Conservation (phyloP, 2,797 vertebrate species). For the Halcyon smyrnensis region DNA sequence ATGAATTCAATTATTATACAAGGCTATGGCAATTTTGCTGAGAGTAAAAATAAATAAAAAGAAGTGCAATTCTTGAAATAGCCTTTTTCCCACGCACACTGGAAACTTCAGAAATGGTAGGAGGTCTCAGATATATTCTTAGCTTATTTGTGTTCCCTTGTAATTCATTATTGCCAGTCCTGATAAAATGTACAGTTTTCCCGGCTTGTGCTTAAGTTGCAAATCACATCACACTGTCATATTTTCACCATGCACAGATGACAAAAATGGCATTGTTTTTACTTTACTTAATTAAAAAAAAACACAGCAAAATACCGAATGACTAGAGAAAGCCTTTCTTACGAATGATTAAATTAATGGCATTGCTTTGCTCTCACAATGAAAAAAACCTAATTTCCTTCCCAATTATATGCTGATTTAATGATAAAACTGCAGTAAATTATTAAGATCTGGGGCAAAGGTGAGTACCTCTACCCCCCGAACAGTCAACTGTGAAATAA, state of each 20-base stretch:
- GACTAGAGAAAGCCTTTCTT: constrained; percentile 56
- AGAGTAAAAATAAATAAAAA: constrained; percentile 11
- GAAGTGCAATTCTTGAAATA: constrained; percentile 32
- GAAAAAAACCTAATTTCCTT: constrained; percentile 70
- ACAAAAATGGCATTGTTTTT: constrained; percentile 68
- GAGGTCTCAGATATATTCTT: constrained; percentile 67
- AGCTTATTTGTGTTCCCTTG: constrained; percentile 49
- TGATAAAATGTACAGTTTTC: constrained; percentile 15
- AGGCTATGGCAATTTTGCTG: constrained; percentile 17
- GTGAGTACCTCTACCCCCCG: constrained; percentile 68
- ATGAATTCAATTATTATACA: constrained; percentile 69
- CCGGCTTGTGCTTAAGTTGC: constrained; percentile 26
- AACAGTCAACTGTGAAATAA: constrained; percentile 80
- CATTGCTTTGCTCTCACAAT: constrained; percentile 28
- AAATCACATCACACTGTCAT: constrained; percentile 57
- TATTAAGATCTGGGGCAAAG: constrained; percentile 80
- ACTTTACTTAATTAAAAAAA: constrained; percentile 69
- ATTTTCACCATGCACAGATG: constrained; percentile 53
- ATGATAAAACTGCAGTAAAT: constrained; percentile 80
- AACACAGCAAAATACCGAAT: constrained; percentile 36
- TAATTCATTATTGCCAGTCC: constrained; percentile 52
- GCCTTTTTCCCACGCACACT: background rate
- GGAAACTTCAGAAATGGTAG: constrained; percentile 55
- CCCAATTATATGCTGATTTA: constrained; percentile 79
- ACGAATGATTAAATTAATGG: constrained; percentile 63